Percentiles rank a stretch among this genome's conserved stretches.
Conservation (phyloP, 53 echinoderm and acorn worm species). For the Actinopyga echinites region DNA sequence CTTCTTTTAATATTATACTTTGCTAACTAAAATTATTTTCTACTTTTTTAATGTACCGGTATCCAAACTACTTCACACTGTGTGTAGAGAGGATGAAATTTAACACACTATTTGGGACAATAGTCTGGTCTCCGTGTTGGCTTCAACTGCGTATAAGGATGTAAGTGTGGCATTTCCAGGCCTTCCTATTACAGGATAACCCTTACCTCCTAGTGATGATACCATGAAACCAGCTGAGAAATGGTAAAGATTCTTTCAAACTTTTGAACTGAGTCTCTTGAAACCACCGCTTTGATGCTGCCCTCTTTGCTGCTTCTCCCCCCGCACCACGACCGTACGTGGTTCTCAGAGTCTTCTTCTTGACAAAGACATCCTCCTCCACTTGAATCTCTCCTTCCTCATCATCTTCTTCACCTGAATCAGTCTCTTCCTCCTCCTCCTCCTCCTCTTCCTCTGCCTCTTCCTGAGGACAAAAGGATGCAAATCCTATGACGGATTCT, state of each 20-base stretch:
- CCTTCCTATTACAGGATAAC: too few species aligned
- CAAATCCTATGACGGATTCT: background rate
- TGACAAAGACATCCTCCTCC: slow-evolving; percentile 91
- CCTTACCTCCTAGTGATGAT: slow-evolving; percentile 89
- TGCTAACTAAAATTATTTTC: too few species aligned
- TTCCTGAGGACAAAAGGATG: background rate
- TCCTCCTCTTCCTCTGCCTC: background rate
- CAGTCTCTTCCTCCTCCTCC: slow-evolving; percentile 55
- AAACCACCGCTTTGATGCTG: slow-evolving; percentile 88
- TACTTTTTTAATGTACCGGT: too few species aligned
- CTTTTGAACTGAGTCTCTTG: slow-evolving; percentile 84
- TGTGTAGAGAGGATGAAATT: too few species aligned
- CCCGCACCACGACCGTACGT: slow-evolving; percentile 57
- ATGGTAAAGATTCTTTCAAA: slow-evolving; percentile 34
- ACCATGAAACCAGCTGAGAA: slow-evolving; percentile 85
- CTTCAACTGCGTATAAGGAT: too few species aligned
- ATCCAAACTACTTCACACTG: too few species aligned
- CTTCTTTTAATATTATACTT: too few species aligned
- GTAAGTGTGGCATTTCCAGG: too few species aligned
- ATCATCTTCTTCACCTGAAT: slow-evolving; percentile 72
- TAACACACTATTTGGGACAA: too few species aligned
- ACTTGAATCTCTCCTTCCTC: slow-evolving; percentile 79
- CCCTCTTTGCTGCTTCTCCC: slow-evolving; percentile 64
- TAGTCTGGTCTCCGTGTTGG: too few species aligned
- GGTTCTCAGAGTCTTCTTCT: slow-evolving; percentile 55